Evolutionary conservation across 2,113 vertebrate species (phyloP).

Genomic region (Chamaea fasciata): DNA sequence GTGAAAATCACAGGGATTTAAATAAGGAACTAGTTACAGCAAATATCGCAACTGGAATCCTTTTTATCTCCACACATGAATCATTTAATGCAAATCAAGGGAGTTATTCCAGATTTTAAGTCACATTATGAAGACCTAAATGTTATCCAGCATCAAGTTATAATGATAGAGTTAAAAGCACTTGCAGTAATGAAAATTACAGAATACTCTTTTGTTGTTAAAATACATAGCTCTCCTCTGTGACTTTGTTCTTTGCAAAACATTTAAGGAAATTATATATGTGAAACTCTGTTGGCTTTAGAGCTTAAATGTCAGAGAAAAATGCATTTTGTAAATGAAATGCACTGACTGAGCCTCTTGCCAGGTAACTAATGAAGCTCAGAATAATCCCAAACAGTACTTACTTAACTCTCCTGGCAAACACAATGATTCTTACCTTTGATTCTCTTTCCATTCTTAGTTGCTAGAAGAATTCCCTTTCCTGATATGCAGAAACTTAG

Average conservation of each 20-base stretch:
- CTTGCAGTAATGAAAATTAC: background rate
- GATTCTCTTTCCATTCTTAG: background rate
- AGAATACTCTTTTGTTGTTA: background rate
- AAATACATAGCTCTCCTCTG: background rate
- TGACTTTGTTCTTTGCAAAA: background rate
- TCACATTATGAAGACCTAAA: background rate
- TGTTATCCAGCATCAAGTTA: background rate
- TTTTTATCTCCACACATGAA: background rate
- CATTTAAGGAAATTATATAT: background rate
- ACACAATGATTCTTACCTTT: background rate
- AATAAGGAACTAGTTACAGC: background rate
- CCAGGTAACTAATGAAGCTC: background rate
- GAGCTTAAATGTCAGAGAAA: background rate
- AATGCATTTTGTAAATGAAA: background rate
- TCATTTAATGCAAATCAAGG: background rate
- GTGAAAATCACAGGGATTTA: background rate
- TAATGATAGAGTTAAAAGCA: background rate
- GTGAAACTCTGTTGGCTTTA: background rate
- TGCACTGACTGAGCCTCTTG: background rate
- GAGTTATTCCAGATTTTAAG: background rate
- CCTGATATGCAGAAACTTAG: background rate
- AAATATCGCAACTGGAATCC: background rate
- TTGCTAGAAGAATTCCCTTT: background rate
- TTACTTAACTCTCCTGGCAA: background rate
- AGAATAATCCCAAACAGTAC: background rate